These are phyloP conservation scores for Tokudaia tokunoshimensis DNA, from an alignment of 2,797 vertebrate species.

Conservation along the genomic window DNA sequence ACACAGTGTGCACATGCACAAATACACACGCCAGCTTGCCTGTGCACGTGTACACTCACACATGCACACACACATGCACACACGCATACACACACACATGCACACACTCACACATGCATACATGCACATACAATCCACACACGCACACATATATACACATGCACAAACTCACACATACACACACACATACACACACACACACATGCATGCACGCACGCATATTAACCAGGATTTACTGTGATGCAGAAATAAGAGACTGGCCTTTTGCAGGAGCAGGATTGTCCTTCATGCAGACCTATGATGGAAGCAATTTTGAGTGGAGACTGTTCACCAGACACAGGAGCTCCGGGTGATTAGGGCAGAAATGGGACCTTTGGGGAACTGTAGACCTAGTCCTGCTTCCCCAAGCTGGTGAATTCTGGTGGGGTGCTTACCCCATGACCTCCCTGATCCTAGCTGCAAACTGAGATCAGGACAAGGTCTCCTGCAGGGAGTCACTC, in stretches of 20 bases:
- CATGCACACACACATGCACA: no score
- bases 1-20: no score
- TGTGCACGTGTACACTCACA: no score
- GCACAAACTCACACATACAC: no score
- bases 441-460: neutral
- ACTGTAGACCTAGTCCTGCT: neutral
- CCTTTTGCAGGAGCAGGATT: neutral
- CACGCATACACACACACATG: accelerated
- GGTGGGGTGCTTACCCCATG: neutral
- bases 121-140: no score
- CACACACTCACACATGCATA: no score
- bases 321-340: neutral
- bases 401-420: neutral
- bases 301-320: neutral
- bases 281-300: neutral
- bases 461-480: neutral
- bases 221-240: neutral
- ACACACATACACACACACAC: no score
- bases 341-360: neutral
- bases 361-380: neutral
- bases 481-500: neutral
- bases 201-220: neutral
- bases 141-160: no score
- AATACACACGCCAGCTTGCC: no score
- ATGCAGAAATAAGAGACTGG: neutral